Evolutionary conservation across 1,140 invertebrate species (phyloP).

Genomic region (Listronotus oregonensis): DNA sequence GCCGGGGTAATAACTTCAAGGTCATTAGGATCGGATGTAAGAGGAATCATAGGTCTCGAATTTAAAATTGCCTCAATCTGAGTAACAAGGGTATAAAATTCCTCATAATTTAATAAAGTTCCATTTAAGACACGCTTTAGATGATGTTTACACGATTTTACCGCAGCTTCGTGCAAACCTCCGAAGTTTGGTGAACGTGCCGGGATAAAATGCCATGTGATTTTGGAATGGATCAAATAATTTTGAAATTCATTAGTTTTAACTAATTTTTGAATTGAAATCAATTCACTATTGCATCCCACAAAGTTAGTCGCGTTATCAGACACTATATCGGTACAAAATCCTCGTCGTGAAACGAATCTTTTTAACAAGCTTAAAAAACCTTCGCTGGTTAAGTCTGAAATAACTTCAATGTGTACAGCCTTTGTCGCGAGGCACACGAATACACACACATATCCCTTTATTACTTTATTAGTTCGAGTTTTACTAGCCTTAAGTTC

Average conservation of each 20-base stretch:
- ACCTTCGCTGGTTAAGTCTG: slow-evolving; percentile 6
- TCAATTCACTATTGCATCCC: too few relatives aligned
- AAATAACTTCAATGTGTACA: slow-evolving; percentile 13
- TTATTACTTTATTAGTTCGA: slow-evolving; percentile 3
- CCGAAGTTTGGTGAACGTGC: slow-evolving; percentile 56
- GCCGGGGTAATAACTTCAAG: slow-evolving; percentile 45
- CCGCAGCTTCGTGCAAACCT: slow-evolving; percentile 55
- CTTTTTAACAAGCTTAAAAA: not conserved
- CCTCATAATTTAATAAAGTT: slow-evolving; percentile 47
- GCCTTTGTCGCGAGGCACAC: slow-evolving; percentile 8
- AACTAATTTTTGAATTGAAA: too few relatives aligned
- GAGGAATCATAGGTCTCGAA: slow-evolving; percentile 33
- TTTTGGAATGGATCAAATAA: too few relatives aligned
- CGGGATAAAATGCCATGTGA: slow-evolving; percentile 56
- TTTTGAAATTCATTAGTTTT: too few relatives aligned
- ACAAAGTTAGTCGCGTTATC: too few relatives aligned
- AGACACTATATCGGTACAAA: too few relatives aligned
- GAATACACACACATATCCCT: slow-evolving; percentile 9
- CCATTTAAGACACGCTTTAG: slow-evolving; percentile 43
- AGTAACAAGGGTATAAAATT: slow-evolving; percentile 44
- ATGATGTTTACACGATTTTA: slow-evolving; percentile 55
- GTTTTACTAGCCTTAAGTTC: slow-evolving; percentile 1
- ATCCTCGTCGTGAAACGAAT: too few relatives aligned
- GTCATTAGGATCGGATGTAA: slow-evolving; percentile 45
- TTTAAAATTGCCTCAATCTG: slow-evolving; percentile 51